Conservation (phyloP, 92 coral and sea anemone species). For the Palythoa grandiflora region DNA sequence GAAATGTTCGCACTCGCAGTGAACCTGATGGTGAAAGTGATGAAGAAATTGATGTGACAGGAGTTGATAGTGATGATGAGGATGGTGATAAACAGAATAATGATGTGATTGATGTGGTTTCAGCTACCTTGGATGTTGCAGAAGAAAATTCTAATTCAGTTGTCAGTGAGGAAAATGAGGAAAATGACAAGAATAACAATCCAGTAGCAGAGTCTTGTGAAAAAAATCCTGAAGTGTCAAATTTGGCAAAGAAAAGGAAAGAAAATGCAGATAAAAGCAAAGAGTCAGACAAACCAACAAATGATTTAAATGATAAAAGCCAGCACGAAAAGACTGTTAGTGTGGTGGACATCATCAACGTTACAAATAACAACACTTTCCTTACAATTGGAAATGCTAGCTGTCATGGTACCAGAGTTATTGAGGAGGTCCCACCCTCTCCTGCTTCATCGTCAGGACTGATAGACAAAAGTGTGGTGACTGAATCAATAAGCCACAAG, state of each 20-base stretch:
- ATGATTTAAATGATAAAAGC: neutral
- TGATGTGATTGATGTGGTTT: neutral
- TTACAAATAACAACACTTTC: conserved; percentile 66
- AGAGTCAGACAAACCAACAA: neutral
- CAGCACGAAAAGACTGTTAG: neutral
- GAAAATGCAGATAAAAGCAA: neutral
- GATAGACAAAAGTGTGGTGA: conserved; percentile 70
- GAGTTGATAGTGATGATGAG: conserved; percentile 44
- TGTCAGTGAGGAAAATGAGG: neutral
- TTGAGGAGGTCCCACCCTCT: conserved; percentile 21
- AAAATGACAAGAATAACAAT: neutral
- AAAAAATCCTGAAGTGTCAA: neutral
- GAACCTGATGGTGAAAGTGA: conserved; percentile 53
- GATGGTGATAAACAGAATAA: conserved; percentile 8
- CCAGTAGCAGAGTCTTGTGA: neutral
- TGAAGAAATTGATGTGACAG: conserved; percentile 60
- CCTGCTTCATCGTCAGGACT: conserved; percentile 41
- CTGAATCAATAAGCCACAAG: conserved; percentile 75
- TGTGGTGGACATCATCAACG: neutral
- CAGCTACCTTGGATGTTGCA: neutral
- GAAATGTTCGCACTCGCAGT: neutral
- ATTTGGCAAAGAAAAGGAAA: neutral
- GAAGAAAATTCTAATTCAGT: neutral
- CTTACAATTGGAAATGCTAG: conserved; percentile 71
- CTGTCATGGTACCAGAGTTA: neutral